Evolutionary conservation across 2,113 vertebrate species (phyloP).

Genomic region (Thermophis baileyi): DNA sequence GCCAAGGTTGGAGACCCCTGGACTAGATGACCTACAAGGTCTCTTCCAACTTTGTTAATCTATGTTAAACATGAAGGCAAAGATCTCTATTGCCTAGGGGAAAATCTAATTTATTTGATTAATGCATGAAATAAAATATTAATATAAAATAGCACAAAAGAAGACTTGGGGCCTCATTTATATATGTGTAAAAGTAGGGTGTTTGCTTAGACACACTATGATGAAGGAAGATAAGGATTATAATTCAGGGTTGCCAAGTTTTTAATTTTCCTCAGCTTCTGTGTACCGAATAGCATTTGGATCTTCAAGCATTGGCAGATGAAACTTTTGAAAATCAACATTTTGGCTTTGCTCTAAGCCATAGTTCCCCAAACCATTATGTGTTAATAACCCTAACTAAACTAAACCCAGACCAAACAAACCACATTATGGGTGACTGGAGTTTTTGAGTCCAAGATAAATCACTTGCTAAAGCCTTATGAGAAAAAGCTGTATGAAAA

Average conservation of each 20-base stretch:
- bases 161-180: not conserved
- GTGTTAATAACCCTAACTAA: not conserved
- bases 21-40: no score
- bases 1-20: no score
- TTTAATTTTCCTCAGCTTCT: not conserved
- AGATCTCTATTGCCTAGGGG: not conserved
- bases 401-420: not conserved
- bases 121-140: not conserved
- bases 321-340: not conserved
- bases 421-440: not conserved
- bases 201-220: not conserved
- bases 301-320: not conserved
- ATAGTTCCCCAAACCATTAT: not conserved
- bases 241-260: not conserved
- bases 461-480: not conserved
- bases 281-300: not conserved
- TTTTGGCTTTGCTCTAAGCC: not conserved
- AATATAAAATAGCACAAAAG: not conserved
- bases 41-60: no score
- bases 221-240: not conserved
- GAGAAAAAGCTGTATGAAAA: not conserved
- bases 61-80: not conserved
- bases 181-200: not conserved
- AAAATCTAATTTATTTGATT: not conserved
- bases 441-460: not conserved